phyloP scores from a whole-genome alignment of 1,140 invertebrate species.

The Hormaphis cornu region DNA sequence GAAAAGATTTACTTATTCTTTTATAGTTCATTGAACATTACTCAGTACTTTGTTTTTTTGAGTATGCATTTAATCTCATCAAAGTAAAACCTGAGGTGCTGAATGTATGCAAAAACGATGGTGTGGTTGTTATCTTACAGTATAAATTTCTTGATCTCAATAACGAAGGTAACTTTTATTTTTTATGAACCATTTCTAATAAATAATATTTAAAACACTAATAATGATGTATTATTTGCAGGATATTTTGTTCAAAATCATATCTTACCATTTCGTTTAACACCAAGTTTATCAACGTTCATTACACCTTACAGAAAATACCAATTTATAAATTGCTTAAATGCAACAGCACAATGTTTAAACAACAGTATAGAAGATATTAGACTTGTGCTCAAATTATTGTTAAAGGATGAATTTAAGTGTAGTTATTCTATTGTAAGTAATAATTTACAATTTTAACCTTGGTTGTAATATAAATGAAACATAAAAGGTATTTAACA shows the following conservation, averaged over 20 bases:
- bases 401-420: conserved; percentile 8
- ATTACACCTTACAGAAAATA: neutral
- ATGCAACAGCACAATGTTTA: neutral
- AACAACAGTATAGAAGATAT: neutral
- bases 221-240: neutral
- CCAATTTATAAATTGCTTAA: neutral
- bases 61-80: conserved; percentile 5
- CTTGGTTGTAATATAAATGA: neutral
- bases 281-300: conserved; percentile 1
- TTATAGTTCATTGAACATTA: conserved; percentile 23
- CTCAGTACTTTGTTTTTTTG: conserved; percentile 8
- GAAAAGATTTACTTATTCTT: no score
- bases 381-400: neutral
- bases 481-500: no score
- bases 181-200: no score
- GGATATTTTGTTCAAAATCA: neutral
- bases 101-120: neutral
- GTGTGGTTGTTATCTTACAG: neutral
- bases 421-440: neutral
- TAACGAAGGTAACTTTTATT: no score
- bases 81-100: conserved; percentile 21
- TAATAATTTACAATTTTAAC: neutral
- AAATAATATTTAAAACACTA: no score
- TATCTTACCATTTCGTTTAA: neutral
- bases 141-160: conserved; percentile 15